Base-by-base conservation (phyloP, 2,113 vertebrate genomes). In the Leucosticte australis region DNA sequence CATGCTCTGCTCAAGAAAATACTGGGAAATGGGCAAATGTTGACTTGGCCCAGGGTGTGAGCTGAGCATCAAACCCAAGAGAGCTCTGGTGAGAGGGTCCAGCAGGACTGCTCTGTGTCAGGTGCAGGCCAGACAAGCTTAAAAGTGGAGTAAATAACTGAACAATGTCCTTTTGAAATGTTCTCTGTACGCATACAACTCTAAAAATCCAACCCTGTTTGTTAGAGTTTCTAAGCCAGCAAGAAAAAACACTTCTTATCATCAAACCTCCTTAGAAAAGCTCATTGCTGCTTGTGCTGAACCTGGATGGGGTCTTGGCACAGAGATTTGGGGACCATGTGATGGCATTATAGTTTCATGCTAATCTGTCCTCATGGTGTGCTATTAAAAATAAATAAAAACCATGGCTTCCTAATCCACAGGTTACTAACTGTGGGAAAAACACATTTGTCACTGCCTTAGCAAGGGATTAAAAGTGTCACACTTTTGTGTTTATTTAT, bases 381-480 rank as follows among this genome's bases (percentile, higher is more conserved):
- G 63, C 89, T 77, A 85, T 91, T 85, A 95, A 87, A 94, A 87
- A 75, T 30, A 94, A 95, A 93, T 85, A 93, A 82, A 94, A 93
- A n/a, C 39, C 46, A n/a, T 13, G 26, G 53, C 52, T 94, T 91
- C 71, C 70, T 91, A 96, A 96, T 90, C 87, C 83, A 56, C 52
- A 62, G 44, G 81, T 88, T 84, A 87, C 65, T 69, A 74, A 88
- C 7, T 82, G 83, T 90, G 89, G 92, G 92, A 82, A 94, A 93
- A 92, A n/a, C 0, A 0, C 50, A 15, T 90, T 82, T 92, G 44
- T 12, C 65, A 42, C 5, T 16, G 90, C 56, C 41, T 95, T 89
- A 89, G 64, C n/a, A 39, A 86, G 64, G 1, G 19, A 86, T 96
- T 93, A 46, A 3, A 73, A 27, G 64, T n/a, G 56, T 94, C 90